These are phyloP conservation scores for Byasa hedistus DNA, from an alignment of 2,888 invertebrate genomes.

Conservation along the genomic window DNA sequence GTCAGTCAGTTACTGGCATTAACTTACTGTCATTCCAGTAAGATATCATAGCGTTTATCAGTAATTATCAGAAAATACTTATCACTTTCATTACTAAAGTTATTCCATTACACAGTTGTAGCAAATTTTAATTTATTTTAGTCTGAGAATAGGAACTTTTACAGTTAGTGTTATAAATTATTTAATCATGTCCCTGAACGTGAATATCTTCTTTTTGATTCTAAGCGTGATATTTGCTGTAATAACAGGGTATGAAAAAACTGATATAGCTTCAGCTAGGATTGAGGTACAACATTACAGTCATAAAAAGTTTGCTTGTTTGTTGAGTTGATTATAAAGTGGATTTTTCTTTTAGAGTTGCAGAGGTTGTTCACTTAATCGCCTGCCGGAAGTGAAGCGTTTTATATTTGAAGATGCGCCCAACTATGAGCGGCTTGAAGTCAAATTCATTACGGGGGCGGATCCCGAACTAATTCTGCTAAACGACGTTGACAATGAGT, in stretches of 20 bases:
- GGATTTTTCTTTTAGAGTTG: slow-evolving; percentile 79
- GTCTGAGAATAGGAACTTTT: neutral
- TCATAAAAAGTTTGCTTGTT: too few species aligned
- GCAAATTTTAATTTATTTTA: neutral
- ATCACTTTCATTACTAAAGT: too few species aligned
- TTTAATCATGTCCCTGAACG: slow-evolving; percentile 4
- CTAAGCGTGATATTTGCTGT: slow-evolving; percentile 43
- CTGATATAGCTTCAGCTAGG: slow-evolving; percentile 64
- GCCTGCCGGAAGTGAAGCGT: slow-evolving; percentile 82
- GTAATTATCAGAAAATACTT: neutral
- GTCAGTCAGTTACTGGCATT: neutral
- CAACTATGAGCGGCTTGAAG: slow-evolving; percentile 80
- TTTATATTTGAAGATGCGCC: slow-evolving; percentile 86
- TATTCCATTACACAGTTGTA: too few species aligned
- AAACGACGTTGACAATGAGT: slow-evolving; percentile 76
- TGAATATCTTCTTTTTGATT: slow-evolving; percentile 36
- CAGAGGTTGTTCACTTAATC: slow-evolving; percentile 83
- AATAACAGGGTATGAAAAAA: slow-evolving; percentile 48
- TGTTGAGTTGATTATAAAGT: neutral
- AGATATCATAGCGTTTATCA: neutral
- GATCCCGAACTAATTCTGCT: slow-evolving; percentile 82
- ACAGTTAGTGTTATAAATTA: neutral
- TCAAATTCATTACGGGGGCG: slow-evolving; percentile 84
- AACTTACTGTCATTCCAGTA: too few species aligned
- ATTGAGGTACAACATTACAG: slow-evolving; percentile 58